These are phyloP conservation scores for Subacronicta megacephala DNA, from an alignment of 2,888 invertebrate species.

Conservation along the genomic window DNA sequence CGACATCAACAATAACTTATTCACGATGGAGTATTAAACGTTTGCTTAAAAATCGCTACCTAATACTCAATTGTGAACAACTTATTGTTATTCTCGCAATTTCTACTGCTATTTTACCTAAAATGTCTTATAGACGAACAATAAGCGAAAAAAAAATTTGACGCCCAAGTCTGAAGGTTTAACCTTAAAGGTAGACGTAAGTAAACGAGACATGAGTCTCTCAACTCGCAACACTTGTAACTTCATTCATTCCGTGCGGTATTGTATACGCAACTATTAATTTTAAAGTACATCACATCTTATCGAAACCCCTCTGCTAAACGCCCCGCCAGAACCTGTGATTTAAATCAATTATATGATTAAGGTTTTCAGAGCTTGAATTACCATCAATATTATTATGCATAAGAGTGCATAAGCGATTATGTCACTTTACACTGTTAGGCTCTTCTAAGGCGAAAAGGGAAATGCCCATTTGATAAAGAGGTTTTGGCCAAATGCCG, in stretches of 20 bases:
- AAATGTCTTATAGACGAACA: no score
- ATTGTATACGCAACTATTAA: conserved; percentile 44
- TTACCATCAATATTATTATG: conserved; percentile 20
- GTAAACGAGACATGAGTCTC: conserved; percentile 24
- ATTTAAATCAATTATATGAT: conserved; percentile 44
- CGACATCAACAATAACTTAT: no score
- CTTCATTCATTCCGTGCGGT: conserved; percentile 51
- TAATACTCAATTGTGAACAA: no score
- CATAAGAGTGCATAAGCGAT: conserved; percentile 6
- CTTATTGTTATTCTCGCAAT: no score
- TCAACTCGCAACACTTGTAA: conserved; percentile 27
- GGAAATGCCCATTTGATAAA: no score
- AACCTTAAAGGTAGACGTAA: conserved; percentile 42
- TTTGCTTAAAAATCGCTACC: no score
- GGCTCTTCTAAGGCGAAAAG: conserved; percentile 7
- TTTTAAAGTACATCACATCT: conserved; percentile 45
- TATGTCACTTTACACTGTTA: conserved; percentile 19
- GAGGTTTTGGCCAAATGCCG: no score
- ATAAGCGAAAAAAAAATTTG: no score
- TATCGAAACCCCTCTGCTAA: conserved; percentile 30
- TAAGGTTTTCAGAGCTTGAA: conserved; percentile 39
- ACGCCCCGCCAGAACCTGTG: conserved; percentile 26
- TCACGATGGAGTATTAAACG: no score
- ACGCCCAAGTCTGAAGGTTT: no score
- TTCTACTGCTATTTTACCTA: no score